Conservation (phyloP, 2,888 invertebrate genomes). For the Lacanobia oleracea region DNA sequence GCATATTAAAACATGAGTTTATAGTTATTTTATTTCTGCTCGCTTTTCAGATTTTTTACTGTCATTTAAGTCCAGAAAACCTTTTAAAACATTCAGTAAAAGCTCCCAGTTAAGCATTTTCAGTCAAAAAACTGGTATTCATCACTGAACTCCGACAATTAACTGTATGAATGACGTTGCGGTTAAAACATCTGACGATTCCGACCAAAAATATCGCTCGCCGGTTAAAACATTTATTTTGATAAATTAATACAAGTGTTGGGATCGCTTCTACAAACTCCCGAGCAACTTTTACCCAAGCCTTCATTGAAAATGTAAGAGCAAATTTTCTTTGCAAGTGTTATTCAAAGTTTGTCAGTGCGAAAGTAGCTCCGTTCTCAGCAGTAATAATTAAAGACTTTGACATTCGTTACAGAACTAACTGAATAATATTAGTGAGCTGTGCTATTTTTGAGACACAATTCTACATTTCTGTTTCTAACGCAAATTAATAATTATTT, state of each 20-base stretch:
- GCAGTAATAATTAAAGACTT: slow-evolving; percentile 23
- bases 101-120: slow-evolving; percentile 5
- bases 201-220: slow-evolving; percentile 12
- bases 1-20: not conserved
- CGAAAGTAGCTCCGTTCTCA: not conserved
- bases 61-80: not conserved
- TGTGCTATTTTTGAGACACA: not conserved
- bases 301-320: slow-evolving; percentile 57
- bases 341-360: slow-evolving; percentile 42
- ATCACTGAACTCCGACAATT: slow-evolving; percentile 27
- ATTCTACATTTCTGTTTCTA: not conserved
- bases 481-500: not conserved
- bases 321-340: slow-evolving; percentile 38
- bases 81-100: slow-evolving; percentile 2
- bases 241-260: slow-evolving; percentile 54
- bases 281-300: slow-evolving; percentile 30
- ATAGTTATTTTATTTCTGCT: not conserved
- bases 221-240: slow-evolving; percentile 24
- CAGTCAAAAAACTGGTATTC: slow-evolving; percentile 24
- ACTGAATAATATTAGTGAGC: slow-evolving; percentile 6
- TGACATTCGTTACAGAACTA: slow-evolving; percentile 14
- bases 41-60: not conserved
- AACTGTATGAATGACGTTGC: slow-evolving; percentile 1
- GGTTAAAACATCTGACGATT: slow-evolving; percentile 45
- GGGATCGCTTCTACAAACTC: slow-evolving; percentile 41